Base-by-base conservation (phyloP, 2,113 vertebrate species). In the Deroptyus accipitrinus region DNA sequence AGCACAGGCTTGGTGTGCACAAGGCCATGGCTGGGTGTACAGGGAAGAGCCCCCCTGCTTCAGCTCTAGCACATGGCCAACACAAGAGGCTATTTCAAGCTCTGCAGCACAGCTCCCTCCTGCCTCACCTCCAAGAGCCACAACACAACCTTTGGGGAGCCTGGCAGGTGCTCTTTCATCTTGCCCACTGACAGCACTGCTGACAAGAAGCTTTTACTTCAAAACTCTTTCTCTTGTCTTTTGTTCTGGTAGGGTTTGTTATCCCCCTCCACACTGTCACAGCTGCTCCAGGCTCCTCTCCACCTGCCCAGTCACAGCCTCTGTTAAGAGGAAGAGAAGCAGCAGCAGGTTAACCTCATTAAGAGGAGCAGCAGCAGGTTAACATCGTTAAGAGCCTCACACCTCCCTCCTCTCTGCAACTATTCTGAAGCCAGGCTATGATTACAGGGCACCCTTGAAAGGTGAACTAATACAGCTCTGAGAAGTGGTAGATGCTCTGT, bases 1-100 rank as follows among this genome's bases (percentile, higher is more conserved):
- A 48, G 33, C 20, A 2, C 9, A 11, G 67, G 28, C 12, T 31
- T 17, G 33, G 42, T 10, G 33, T 41, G 42, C 49, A 19, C 51
- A 49, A 24, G 19, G 28, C 19, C 5, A 7, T 4, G 3, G 1
- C 13, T 0, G 2, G 20, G 30, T 37, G 35, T 11, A 48, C 6
- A 8, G 61, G 25, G 33, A 48, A 62, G 18, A 28, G 17, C 10
- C 7, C 3, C 61, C 1, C 64, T 14, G 33, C 59, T 28, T 18
- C 44, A 42, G 80, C n/a, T 68, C 54, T 48, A 28, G 37, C 24
- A 17, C 3, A 10, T 4, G 11, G 41, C 51, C 5, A 5, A 27
- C 3, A 1, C 57, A 4, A 0, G 1, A 14, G 46, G 72, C 54
- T 48, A 23, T 73, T 91, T 63, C 64, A 41, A 86, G 76, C 64